These are phyloP conservation scores for Cheilosia vernalis DNA, from an alignment of 2,888 invertebrate species.

Conservation along the genomic window DNA sequence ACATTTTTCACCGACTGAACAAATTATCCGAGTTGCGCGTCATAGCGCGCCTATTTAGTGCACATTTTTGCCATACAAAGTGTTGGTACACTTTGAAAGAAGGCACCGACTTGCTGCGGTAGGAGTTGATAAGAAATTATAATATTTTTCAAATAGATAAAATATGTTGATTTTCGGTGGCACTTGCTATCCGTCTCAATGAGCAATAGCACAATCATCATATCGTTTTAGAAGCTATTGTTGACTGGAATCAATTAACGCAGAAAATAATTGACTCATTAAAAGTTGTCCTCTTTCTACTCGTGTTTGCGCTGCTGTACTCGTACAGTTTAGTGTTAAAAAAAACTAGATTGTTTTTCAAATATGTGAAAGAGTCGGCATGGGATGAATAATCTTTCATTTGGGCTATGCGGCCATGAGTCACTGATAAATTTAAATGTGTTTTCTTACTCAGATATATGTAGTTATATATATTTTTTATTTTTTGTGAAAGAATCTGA, in stretches of 20 bases:
- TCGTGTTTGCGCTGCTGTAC: not conserved
- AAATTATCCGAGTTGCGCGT: slow-evolving; percentile 10
- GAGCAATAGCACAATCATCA: slow-evolving; percentile 26
- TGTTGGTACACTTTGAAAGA: not conserved
- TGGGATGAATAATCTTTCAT: too few relatives aligned
- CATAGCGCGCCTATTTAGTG: slow-evolving; percentile 11
- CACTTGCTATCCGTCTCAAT: not conserved
- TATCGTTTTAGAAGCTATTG: not conserved
- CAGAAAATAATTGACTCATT: slow-evolving; percentile 2
- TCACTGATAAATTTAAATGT: slow-evolving; percentile 62
- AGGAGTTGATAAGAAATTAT: slow-evolving; percentile 38
- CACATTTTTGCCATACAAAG: slow-evolving; percentile 28
- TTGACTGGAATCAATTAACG: slow-evolving; percentile 40
- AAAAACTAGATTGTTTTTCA: too few relatives aligned
- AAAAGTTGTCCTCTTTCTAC: not conserved
- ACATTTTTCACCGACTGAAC: slow-evolving; percentile 19
- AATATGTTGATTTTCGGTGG: not conserved
- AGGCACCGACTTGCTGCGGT: slow-evolving; percentile 58
- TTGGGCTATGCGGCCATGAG: slow-evolving; percentile 18
- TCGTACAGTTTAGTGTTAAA: too few relatives aligned
- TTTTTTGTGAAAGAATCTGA: slow-evolving; percentile 37
- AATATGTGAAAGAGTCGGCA: too few relatives aligned
- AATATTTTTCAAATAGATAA: slow-evolving; percentile 6
- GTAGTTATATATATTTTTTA: not conserved
- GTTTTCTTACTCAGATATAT: slow-evolving; percentile 10